Conservation (phyloP, 1,140 invertebrate species). For the Eueides isabella region DNA sequence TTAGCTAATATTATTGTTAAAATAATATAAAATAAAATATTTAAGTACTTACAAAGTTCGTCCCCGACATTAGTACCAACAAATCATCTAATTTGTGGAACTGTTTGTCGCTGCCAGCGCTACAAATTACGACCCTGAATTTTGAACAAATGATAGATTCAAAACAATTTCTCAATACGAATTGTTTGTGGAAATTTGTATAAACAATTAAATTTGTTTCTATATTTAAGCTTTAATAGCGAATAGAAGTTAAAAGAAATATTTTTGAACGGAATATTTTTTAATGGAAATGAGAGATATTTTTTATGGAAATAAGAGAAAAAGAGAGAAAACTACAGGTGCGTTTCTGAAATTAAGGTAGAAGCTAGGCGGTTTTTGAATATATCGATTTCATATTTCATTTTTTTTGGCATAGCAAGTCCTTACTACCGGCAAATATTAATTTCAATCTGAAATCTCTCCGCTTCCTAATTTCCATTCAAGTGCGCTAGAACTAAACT, state of each 20-base stretch:
- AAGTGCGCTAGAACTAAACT: too few species aligned
- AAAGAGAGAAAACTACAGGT: too few species aligned
- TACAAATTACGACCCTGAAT: background rate
- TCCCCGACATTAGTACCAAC: background rate
- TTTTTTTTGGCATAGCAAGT: too few species aligned
- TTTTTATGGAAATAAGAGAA: too few species aligned
- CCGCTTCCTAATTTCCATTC: background rate
- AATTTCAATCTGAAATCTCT: background rate
- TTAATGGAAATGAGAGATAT: too few species aligned
- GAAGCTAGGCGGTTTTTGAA: too few species aligned
- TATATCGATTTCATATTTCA: too few species aligned
- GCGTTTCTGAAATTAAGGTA: too few species aligned
- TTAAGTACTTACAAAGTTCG: background rate
- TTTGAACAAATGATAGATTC: background rate
- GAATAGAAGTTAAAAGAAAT: too few species aligned
- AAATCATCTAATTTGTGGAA: background rate
- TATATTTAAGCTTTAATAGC: background rate
- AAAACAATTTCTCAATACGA: slow-evolving; percentile 3
- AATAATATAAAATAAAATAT: background rate
- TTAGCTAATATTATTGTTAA: too few species aligned
- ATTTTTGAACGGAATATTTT: too few species aligned
- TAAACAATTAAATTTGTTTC: background rate
- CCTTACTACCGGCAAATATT: too few species aligned
- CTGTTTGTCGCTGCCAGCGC: background rate
- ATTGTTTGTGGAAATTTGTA: background rate